A percentile compares a stretch with the other conserved stretches of the same genome.
These are phyloP conservation scores for Drosophila azteca DNA, from an alignment of 1,140 invertebrate genomes.

Conservation along the genomic window DNA sequence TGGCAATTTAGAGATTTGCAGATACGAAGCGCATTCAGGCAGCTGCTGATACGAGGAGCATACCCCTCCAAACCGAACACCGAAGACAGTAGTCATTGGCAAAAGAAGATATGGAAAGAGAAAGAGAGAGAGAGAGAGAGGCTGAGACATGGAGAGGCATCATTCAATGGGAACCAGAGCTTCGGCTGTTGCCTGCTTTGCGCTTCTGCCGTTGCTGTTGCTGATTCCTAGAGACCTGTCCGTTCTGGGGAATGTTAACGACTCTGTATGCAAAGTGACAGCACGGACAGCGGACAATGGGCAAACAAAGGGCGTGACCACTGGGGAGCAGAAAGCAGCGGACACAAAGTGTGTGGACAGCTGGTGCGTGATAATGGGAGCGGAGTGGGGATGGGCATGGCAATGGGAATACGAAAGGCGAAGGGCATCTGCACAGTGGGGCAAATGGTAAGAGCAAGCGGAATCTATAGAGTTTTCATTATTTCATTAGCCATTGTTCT, in stretches of 20 bases:
- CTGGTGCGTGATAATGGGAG: constrained; percentile 21
- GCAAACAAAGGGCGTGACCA: constrained; percentile 46
- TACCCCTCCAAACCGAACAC: neutral
- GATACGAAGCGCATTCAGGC: constrained; percentile 69
- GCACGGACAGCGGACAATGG: constrained; percentile 47
- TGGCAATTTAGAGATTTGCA: constrained; percentile 82
- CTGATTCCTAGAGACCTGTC: neutral
- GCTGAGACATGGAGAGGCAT: constrained; percentile 8
- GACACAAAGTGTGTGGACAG: constrained; percentile 12
- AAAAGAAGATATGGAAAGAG: neutral
- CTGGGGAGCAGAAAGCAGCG: no score
- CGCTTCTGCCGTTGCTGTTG: no score
- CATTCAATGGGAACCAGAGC: constrained; percentile 15
- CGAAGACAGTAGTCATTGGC: constrained; percentile 55
- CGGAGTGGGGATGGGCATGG: neutral
- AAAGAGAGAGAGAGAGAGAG: neutral
- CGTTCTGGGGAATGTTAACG: constrained; percentile 39
- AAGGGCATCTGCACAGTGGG: constrained; percentile 41
- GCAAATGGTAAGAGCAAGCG: constrained; percentile 23
- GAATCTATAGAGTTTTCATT: no score
- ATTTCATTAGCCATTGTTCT: no score
- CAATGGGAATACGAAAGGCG: no score
- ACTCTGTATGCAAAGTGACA: constrained; percentile 66
- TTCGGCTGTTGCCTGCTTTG: neutral
- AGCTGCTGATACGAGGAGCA: constrained; percentile 47